Evolutionary conservation across 1,140 invertebrate species (phyloP), one percentile per base, ranked within the genome.

Genomic region (Drosophila arawakana): DNA sequence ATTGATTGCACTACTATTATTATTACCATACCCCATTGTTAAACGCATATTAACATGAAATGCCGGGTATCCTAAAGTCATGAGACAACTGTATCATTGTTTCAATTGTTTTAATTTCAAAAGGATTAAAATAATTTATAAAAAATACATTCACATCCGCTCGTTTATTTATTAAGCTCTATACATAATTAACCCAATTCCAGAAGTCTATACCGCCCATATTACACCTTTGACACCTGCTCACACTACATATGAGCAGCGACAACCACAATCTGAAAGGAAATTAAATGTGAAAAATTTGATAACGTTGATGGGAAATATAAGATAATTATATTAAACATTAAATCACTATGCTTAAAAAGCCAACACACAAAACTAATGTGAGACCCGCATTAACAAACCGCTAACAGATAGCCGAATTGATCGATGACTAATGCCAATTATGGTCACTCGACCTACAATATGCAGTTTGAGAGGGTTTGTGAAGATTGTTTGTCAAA

Each of bases 361-460:
- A 44, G n/a, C 46, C 13, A 25, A 43, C 67, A 80, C 69, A 82
- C 80, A 60, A 68, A 39, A 41, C 18, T 43, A 25, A 62, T 18
- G 46, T 52, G 6, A 8, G 58, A 62, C 81, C 81, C 81, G 81
- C 81, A 85, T 85, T 69, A 13, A 30, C 37, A 9, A 55, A 25
- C 55, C 54, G 21, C 57, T n/a, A 37, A 41, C 39, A 55, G 43
- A 46, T 34, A 37, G 35, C 34, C 34, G 13, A 44, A 65, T 7
- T 78, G 75, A 85, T 81, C 78, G 78, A 84, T 85, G 81, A 63
- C 30, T 62, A 47, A 62, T 77, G 81, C 81, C 81, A 85, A 85
- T 81, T 85, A 81, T 85, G 82, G 81, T 37, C 57, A 55, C 41
- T 44, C 77, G 80, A 78, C 77, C 80, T 81, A 84, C 80, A 67